A percentile compares a stretch with the other conserved stretches of the same genome.
Evolutionary conservation across 2,113 vertebrate genomes (phyloP).

Genomic region (Okapia johnstoni): DNA sequence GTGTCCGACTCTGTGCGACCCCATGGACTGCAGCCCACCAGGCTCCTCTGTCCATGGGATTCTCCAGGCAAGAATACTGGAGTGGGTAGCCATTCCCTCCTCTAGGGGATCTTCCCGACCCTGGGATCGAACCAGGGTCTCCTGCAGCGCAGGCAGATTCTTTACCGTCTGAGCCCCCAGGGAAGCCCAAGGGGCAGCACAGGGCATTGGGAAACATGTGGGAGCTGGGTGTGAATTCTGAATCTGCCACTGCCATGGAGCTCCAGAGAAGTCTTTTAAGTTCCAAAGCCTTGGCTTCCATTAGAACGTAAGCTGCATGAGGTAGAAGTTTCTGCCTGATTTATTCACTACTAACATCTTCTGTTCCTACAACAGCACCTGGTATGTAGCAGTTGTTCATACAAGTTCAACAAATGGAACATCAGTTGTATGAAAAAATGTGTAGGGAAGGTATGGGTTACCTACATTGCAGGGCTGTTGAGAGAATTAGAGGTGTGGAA

Average conservation of each 20-base stretch:
- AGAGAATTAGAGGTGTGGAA: not conserved
- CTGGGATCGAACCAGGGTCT: not conserved
- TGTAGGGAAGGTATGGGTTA: not conserved
- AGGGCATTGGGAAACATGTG: rapidly evolving
- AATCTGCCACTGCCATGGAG: rapidly evolving
- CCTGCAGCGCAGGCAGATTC: not conserved
- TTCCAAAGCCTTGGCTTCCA: not conserved
- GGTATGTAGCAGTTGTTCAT: not conserved
- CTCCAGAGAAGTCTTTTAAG: not conserved
- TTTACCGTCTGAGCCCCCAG: not conserved
- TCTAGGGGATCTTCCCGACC: not conserved
- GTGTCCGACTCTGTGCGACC: rapidly evolving
- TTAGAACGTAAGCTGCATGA: not conserved
- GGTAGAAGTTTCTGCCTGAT: not conserved
- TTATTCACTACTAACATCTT: not conserved
- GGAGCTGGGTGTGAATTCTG: not conserved
- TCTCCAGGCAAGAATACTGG: not conserved
- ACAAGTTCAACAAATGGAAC: not conserved
- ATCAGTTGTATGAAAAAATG: not conserved
- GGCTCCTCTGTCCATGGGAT: not conserved
- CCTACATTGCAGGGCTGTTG: rapidly evolving
- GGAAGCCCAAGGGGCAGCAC: not conserved
- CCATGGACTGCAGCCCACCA: rapidly evolving
- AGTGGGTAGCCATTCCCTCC: not conserved
- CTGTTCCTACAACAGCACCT: not conserved